Evolutionary conservation across 2,888 invertebrate species (phyloP).

Genomic region (Bimastos eiseni): DNA sequence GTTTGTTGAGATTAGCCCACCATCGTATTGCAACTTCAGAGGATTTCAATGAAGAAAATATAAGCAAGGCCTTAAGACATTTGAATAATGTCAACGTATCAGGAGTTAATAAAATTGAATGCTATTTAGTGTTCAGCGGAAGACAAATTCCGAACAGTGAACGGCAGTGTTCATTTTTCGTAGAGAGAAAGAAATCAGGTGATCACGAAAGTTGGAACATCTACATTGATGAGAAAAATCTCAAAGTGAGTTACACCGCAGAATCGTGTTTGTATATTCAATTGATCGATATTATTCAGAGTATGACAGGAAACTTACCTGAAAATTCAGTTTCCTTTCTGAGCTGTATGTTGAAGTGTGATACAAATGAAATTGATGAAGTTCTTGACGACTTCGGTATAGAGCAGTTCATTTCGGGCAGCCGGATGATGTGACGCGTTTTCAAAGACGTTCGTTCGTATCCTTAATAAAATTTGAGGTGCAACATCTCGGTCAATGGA

Average conservation of each 20-base stretch:
- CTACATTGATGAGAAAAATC: not conserved
- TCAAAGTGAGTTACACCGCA: not conserved
- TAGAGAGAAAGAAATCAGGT: not conserved
- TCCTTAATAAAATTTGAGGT: no score
- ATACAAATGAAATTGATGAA: not conserved
- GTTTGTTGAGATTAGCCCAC: conserved; percentile 15
- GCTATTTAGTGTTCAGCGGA: conserved; percentile 1
- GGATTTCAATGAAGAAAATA: not conserved
- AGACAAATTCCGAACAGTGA: not conserved
- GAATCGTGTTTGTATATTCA: not conserved
- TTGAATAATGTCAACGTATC: not conserved
- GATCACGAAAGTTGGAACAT: not conserved
- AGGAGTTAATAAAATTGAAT: conserved; percentile 18
- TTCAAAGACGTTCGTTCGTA: not conserved
- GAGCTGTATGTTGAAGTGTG: not conserved
- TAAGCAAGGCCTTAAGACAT: not conserved
- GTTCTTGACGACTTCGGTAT: not conserved
- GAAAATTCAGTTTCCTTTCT: not conserved
- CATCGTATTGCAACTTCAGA: not conserved
- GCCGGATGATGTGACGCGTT: not conserved
- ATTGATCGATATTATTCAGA: not conserved
- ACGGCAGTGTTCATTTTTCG: not conserved
- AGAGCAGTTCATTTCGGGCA: not conserved
- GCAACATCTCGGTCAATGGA: no score
- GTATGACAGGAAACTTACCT: not conserved